Conservation (phyloP, 2,888 invertebrate genomes). For the Tubulanus polymorphus region DNA sequence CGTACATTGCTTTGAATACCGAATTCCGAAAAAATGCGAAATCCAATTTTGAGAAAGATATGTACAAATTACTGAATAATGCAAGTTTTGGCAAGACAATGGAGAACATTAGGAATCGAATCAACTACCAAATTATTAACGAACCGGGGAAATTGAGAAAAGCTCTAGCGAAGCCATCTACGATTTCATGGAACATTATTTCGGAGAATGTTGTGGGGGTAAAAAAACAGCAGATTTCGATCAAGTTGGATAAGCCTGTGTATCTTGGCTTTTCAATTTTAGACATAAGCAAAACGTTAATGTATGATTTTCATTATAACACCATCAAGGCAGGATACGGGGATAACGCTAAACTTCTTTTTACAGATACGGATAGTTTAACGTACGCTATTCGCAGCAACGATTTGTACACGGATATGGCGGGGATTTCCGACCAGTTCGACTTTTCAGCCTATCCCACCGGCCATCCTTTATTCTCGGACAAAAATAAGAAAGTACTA, state of each 20-base stretch:
- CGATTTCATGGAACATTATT: not conserved
- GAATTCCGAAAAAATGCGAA: not conserved
- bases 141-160: not conserved
- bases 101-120: not conserved
- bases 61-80: not conserved
- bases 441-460: no score
- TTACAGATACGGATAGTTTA: no score
- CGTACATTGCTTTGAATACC: not conserved
- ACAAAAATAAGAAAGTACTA: no score
- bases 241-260: not conserved
- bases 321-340: not conserved
- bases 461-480: no score
- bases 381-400: no score
- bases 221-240: not conserved
- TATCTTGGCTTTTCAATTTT: not conserved
- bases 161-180: not conserved
- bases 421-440: no score
- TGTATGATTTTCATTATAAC: slow-evolving; percentile 1
- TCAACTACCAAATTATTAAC: not conserved
- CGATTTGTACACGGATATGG: no score
- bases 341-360: slow-evolving; percentile 21
- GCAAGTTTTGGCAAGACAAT: not conserved
- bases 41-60: not conserved
- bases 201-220: not conserved
- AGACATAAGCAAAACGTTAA: not conserved